Base-by-base conservation (phyloP, 1,140 invertebrate species). In the Drosophila sp. region DNA sequence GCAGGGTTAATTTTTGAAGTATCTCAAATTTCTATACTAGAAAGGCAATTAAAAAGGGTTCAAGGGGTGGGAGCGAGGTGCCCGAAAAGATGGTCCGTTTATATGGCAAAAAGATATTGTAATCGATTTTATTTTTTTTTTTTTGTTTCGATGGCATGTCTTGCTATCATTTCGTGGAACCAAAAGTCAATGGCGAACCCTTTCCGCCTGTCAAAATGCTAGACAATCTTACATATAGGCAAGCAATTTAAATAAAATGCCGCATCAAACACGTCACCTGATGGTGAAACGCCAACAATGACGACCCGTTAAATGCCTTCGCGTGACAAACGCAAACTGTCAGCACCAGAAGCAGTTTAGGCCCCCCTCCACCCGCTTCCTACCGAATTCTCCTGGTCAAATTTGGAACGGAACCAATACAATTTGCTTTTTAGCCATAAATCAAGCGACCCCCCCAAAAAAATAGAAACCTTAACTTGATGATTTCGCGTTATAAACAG, bases 401-500 rank as follows among this genome's bases (percentile, higher is more conserved):
- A 68, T 84, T 80, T 89, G 63, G 63, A 87, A 84, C 84, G 84
- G 84, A 87, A 87, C 84, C 85, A 87, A 87, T 87, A 87, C 84
- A 87, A 80, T 85, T 86, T 69, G 54, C 33, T 50, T 50, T 44
- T 50, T 38, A 44, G 68, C 80, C 70, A 87, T 87, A 87, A 87
- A 87, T 89, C 84, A 87, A 84, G 79, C 80, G 44, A 68, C 23
- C 30, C 17, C n/a, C 44, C 23, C 2, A 27, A 25, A 50, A 10
- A 50, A 50, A 17, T 3, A 50, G 25, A 23, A 80, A 83, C 65
- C 73, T 78, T 89, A 77, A 79, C 72, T 89, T 84, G 84, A 87
- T 87, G 84, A 87, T 87, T 89, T 87, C 74, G 84, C 85, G 84
- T 89, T 87, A 89, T 80, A 87, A 87, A 87, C 85, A 87, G 80